These are phyloP conservation scores for Parascotia fuliginaria DNA, from an alignment of 2,888 invertebrate species.

Conservation along the genomic window DNA sequence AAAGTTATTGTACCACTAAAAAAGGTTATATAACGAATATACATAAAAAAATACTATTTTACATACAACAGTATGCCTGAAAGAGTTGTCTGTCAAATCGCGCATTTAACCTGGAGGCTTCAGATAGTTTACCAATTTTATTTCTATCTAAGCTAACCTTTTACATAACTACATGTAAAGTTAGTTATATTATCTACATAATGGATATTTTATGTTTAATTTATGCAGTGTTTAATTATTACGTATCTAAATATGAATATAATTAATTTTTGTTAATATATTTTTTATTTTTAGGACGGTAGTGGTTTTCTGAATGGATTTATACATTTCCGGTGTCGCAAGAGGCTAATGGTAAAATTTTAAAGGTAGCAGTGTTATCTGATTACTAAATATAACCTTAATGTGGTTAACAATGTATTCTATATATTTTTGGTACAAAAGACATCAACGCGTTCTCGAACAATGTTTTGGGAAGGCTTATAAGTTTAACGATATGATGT, in stretches of 20 bases:
- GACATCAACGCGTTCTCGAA: constrained; percentile 48
- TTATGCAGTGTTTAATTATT: not conserved
- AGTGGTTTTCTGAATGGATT: no score
- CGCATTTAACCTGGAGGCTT: constrained; percentile 14
- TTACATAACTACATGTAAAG: not conserved
- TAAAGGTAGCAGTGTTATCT: no score
- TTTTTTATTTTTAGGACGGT: no score
- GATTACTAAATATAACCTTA: no score
- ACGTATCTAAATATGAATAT: no score
- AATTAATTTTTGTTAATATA: no score
- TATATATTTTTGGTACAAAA: constrained; percentile 21
- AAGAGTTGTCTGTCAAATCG: constrained; percentile 22
- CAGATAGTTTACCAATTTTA: constrained; percentile 4
- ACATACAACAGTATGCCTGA: constrained; percentile 6
- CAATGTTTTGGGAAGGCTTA: no score
- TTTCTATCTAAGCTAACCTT: constrained; percentile 30
- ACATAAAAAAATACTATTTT: constrained; percentile 9
- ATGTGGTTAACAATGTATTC: no score
- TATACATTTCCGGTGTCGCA: no score
- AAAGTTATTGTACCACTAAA: not conserved
- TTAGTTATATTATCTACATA: no score
- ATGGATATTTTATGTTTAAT: not conserved
- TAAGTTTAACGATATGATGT: no score
- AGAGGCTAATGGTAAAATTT: no score
- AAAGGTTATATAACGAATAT: not conserved